Conservation (phyloP, 1,140 invertebrate species). For the Belonocnema kinseyi region DNA sequence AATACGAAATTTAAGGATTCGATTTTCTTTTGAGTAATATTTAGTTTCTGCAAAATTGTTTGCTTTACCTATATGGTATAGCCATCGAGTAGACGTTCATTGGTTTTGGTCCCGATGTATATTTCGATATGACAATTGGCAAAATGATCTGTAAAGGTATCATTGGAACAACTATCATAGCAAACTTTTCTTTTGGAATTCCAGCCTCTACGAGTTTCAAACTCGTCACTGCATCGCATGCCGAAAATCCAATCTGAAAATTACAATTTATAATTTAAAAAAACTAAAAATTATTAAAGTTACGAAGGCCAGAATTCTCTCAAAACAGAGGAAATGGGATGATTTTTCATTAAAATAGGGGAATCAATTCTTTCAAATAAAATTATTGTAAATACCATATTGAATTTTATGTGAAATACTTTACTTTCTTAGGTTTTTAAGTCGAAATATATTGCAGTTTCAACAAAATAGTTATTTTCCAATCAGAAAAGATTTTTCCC, state of each 20-base stretch:
- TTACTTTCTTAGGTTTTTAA: too few relatives aligned
- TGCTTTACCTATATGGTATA: conserved; percentile 86
- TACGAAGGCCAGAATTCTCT: too few relatives aligned
- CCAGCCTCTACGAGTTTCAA: conserved; percentile 97
- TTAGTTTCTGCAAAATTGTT: conserved; percentile 34
- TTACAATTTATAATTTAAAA: conserved; percentile 2
- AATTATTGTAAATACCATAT: too few relatives aligned
- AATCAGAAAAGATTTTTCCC: too few relatives aligned
- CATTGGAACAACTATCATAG: conserved; percentile 92
- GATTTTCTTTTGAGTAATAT: conserved; percentile 18
- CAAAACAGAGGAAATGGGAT: too few relatives aligned
- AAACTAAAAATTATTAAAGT: too few relatives aligned
- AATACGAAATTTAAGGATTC: conserved; percentile 34
- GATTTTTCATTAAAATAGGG: too few relatives aligned
- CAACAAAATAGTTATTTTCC: too few relatives aligned
- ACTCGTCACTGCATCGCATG: conserved; percentile 95
- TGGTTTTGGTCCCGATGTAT: conserved; percentile 91
- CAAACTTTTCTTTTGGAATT: conserved; percentile 96
- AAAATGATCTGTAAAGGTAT: conserved; percentile 96
- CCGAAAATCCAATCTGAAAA: conserved; percentile 92
- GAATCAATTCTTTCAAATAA: too few relatives aligned
- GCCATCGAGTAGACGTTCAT: conserved; percentile 93
- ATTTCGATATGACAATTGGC: conserved; percentile 90
- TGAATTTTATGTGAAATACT: too few relatives aligned
- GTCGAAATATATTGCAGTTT: too few relatives aligned